These are phyloP conservation scores for Drosophila kepulauana DNA, from an alignment of 1,140 invertebrate genomes.

Conservation along the genomic window DNA sequence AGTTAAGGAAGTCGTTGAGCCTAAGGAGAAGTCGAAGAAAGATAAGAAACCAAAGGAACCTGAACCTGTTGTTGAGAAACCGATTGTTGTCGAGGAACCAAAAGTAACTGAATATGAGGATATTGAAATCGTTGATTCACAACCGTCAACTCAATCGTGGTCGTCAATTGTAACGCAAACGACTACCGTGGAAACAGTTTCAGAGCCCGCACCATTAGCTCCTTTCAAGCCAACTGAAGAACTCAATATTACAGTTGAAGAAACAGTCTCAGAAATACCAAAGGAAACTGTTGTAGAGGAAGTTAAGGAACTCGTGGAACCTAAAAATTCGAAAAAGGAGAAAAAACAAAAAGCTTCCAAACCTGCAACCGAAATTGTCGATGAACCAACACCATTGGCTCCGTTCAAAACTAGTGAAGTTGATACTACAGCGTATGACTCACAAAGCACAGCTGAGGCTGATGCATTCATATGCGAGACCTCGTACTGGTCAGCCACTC, in stretches of 20 bases:
- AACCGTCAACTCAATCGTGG: slow-evolving; percentile 27
- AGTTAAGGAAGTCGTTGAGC: not conserved
- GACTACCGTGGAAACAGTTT: not conserved
- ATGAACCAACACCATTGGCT: slow-evolving; percentile 21
- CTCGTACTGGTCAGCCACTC: slow-evolving; percentile 79
- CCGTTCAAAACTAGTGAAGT: slow-evolving; percentile 17
- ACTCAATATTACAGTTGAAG: not conserved
- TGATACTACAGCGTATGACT: not conserved
- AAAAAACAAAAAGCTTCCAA: not conserved
- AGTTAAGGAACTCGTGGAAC: not conserved
- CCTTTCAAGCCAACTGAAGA: slow-evolving; percentile 17
- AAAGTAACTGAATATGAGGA: not conserved
- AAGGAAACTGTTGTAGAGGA: not conserved
- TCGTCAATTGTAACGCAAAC: slow-evolving; percentile 45
- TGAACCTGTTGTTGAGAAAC: slow-evolving; percentile 1
- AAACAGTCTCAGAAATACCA: not conserved
- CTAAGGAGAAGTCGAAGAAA: slow-evolving; percentile 46
- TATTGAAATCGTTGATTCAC: not conserved
- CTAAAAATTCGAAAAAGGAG: not conserved
- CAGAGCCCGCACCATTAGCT: not conserved
- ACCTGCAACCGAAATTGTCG: not conserved
- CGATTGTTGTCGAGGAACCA: not conserved
- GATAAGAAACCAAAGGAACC: slow-evolving; percentile 37
- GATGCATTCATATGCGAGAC: slow-evolving; percentile 75
- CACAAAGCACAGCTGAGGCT: slow-evolving; percentile 12